Evolutionary conservation across 2,888 invertebrate species (phyloP).

Genomic region (Trissolcus brochymenae): DNA sequence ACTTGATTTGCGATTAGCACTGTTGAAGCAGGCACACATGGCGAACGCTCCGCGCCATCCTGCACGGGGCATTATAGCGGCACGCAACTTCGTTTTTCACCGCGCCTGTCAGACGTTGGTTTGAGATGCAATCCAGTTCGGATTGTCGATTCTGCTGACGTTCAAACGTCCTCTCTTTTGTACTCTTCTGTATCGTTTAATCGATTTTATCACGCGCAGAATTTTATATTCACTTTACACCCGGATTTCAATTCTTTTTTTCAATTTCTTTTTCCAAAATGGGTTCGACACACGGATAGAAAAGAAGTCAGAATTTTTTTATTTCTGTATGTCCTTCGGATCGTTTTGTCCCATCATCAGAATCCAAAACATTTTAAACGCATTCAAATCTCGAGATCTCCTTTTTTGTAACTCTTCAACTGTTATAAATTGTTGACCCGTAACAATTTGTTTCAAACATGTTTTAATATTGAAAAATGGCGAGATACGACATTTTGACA

Average conservation of each 20-base stretch:
- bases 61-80: conserved; percentile 15
- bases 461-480: too few species aligned
- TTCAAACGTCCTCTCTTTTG: conserved; percentile 33
- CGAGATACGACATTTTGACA: too few species aligned
- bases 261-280: too few species aligned
- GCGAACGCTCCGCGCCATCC: conserved; percentile 13
- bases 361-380: too few species aligned
- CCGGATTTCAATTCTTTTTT: conserved; percentile 34
- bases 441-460: too few species aligned
- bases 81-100: conserved; percentile 34
- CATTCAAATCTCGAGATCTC: too few species aligned
- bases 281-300: conserved; percentile 16
- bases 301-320: too few species aligned
- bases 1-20: conserved; percentile 35
- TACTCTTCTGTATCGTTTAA: conserved; percentile 21
- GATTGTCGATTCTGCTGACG: conserved; percentile 25
- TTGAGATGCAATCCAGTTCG: conserved; percentile 29
- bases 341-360: too few species aligned
- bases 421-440: too few species aligned
- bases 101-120: conserved; percentile 19
- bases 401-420: too few species aligned
- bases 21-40: conserved; percentile 22
- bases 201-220: conserved; percentile 25
- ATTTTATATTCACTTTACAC: conserved; percentile 33
- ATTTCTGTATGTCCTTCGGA: too few species aligned